These are phyloP conservation scores for Myanophis thanlyinensis DNA, from an alignment of 2,113 vertebrate genomes.

Conservation along the genomic window DNA sequence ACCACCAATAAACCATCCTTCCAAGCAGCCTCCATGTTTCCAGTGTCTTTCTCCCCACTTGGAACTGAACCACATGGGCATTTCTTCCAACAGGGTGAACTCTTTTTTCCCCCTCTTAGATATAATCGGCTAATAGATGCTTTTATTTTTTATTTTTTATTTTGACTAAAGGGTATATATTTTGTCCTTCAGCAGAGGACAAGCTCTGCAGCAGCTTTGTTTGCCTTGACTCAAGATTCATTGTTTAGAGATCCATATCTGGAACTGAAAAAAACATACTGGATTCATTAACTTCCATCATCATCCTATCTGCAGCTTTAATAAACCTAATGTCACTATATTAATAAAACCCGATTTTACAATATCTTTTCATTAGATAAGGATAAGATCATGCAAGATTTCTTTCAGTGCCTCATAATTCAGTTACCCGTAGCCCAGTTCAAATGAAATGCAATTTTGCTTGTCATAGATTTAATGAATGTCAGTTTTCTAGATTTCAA, in stretches of 20 bases:
- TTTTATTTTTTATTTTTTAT: neutral
- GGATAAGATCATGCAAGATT: slow-evolving; percentile 36
- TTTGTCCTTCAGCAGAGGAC: neutral
- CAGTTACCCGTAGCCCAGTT: slow-evolving; percentile 52
- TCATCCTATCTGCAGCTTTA: neutral
- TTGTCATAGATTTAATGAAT: neutral
- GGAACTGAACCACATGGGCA: no score
- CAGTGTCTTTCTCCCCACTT: no score
- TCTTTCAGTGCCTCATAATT: slow-evolving; percentile 58
- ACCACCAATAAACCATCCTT: no score
- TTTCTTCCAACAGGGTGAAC: no score
- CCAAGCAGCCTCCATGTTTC: no score
- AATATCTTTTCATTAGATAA: slow-evolving; percentile 35
- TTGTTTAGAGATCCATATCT: neutral
- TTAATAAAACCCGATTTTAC: slow-evolving; percentile 35
- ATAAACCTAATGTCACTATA: neutral
- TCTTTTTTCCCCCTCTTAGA: neutral
- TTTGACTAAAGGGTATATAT: neutral
- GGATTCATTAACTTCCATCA: neutral
- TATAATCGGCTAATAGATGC: neutral
- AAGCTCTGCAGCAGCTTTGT: neutral
- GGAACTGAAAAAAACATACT: fast-evolving
- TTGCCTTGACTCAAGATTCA: neutral
- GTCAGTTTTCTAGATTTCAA: neutral
- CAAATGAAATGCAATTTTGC: slow-evolving; percentile 32